Conservation (phyloP, 2,113 vertebrate genomes). For the Chaetodon auriga region DNA sequence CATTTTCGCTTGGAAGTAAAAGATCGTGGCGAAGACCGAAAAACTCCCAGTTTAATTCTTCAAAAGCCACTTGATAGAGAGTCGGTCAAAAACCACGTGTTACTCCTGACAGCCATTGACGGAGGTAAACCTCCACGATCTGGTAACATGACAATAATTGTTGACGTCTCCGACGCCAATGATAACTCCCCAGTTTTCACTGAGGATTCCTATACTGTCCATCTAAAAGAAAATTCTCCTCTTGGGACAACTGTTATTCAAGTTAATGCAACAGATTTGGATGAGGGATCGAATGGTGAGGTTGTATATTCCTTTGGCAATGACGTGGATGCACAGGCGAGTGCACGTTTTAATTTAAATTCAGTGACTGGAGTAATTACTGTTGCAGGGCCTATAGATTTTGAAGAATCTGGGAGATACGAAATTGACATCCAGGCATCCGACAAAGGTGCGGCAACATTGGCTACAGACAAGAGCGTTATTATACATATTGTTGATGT, state of each 20-base stretch:
- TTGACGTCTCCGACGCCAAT: conserved; percentile 68
- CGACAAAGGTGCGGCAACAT: conserved; percentile 55
- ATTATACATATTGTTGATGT: conserved; percentile 67
- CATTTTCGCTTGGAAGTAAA: conserved; percentile 43
- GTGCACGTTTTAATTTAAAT: conserved; percentile 35
- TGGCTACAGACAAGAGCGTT: conserved; percentile 47
- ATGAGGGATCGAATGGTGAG: too few species aligned
- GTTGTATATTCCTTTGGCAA: conserved; percentile 27
- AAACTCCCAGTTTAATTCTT: conserved; percentile 71
- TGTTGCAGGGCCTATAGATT: conserved; percentile 38
- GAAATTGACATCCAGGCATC: conserved; percentile 76
- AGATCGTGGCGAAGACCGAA: conserved; percentile 66
- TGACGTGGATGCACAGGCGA: conserved; percentile 32
- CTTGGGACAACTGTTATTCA: conserved; percentile 36
- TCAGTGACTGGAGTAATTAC: conserved; percentile 40
- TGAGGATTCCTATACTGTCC: conserved; percentile 41
- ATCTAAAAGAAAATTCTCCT: conserved; percentile 20
- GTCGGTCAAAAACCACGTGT: conserved; percentile 43
- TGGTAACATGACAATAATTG: conserved; percentile 48
- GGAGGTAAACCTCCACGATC: conserved; percentile 65
- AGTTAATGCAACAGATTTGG: conserved; percentile 49
- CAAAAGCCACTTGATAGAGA: conserved; percentile 77
- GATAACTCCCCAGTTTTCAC: conserved; percentile 14
- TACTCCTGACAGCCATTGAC: conserved; percentile 68
- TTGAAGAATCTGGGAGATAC: conserved; percentile 50